These are phyloP conservation scores for Lepidotrigona ventralis DNA, from an alignment of 1,140 invertebrate genomes.

Conservation along the genomic window DNA sequence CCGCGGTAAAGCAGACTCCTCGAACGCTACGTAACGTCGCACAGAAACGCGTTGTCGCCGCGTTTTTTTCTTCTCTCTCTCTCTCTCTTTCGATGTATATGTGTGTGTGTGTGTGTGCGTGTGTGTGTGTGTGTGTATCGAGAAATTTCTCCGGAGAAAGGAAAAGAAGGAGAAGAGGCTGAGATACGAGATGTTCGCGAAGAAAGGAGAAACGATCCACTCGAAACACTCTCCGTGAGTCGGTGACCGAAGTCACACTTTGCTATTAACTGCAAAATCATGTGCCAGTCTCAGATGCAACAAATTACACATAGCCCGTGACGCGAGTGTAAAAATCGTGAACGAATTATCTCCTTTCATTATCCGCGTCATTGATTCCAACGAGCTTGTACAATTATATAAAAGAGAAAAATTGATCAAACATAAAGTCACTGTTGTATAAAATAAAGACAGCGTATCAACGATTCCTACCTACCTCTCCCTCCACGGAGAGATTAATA, in stretches of 20 bases:
- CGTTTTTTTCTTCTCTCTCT: neutral
- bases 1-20: neutral
- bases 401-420: neutral
- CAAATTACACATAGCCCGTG: neutral
- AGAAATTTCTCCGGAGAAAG: conserved; percentile 15
- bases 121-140: neutral
- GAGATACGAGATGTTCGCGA: neutral
- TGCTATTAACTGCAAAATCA: conserved; percentile 31
- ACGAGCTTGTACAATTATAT: neutral
- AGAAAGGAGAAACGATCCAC: neutral
- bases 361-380: neutral
- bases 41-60: conserved; percentile 23
- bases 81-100: neutral
- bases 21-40: conserved; percentile 20
- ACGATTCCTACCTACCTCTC: neutral
- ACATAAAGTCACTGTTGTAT: neutral
- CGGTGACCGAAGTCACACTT: neutral
- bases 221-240: neutral
- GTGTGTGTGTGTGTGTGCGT: too few relatives aligned
- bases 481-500: neutral
- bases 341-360: neutral
- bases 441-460: too few relatives aligned
- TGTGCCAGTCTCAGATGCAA: neutral
- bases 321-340: neutral
- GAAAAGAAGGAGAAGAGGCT: neutral